These are phyloP conservation scores for Scomberomorus guttatus DNA, from an alignment of 2,797 vertebrate species.

Conservation along the genomic window DNA sequence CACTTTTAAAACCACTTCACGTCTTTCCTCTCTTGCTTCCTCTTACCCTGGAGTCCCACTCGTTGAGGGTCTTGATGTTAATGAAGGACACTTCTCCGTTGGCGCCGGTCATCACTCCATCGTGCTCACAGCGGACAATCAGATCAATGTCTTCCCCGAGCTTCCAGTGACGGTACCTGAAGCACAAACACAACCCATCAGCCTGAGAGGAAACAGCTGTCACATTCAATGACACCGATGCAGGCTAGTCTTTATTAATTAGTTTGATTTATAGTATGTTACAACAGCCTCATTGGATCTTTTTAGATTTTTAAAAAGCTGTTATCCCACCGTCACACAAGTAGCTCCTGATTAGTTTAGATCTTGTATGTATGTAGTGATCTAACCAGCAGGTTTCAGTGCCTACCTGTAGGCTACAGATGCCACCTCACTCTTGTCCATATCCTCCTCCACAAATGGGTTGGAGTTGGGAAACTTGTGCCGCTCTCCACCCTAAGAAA, in stretches of 20 bases:
- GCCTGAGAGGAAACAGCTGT: neutral
- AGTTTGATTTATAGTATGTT: too few species aligned
- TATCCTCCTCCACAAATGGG: slow-evolving; percentile 97
- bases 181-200: neutral
- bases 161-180: slow-evolving; percentile 97
- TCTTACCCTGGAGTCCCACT: slow-evolving; percentile 98
- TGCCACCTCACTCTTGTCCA: slow-evolving; percentile 97
- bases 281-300: too few species aligned
- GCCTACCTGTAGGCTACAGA: slow-evolving; percentile 96
- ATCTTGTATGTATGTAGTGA: neutral
- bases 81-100: slow-evolving; percentile 98
- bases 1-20: too few species aligned
- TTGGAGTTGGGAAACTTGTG: slow-evolving; percentile 95
- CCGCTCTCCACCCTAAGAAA: slow-evolving; percentile 91
- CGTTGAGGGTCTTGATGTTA: slow-evolving; percentile 98
- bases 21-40: neutral
- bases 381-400: slow-evolving; percentile 4
- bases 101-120: slow-evolving; percentile 97
- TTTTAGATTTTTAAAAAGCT: too few species aligned
- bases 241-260: too few species aligned
- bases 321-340: neutral
- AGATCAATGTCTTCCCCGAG: slow-evolving; percentile 98
- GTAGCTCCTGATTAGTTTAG: too few species aligned
- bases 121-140: slow-evolving; percentile 97
- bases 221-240: neutral